Evolutionary conservation across 2,797 vertebrate genomes (phyloP).

Genomic region (Argyrosomus regius): DNA sequence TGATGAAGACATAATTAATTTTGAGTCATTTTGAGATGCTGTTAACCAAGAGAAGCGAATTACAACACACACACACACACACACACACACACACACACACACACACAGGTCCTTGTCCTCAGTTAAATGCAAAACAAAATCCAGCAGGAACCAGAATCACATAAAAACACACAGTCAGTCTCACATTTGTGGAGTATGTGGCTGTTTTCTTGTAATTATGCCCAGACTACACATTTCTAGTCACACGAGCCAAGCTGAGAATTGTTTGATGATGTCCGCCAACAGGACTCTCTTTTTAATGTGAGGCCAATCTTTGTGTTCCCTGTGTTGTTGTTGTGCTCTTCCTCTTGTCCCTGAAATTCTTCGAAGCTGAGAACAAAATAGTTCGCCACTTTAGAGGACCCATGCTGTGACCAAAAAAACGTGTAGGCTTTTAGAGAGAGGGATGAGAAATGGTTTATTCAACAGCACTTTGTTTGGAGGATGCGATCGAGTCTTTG

Average conservation of each 20-base stretch:
- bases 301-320: slow-evolving; percentile 13
- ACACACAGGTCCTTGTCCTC: not conserved
- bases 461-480: not conserved
- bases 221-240: not conserved
- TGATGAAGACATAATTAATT: no score
- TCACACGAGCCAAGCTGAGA: slow-evolving; percentile 29
- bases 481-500: not conserved
- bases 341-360: slow-evolving; percentile 6
- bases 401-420: slow-evolving; percentile 17
- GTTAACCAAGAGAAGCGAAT: no score
- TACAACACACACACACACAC: not conserved
- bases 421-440: slow-evolving; percentile 9
- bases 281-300: not conserved
- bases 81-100: slow-evolving; percentile 6
- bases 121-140: not conserved
- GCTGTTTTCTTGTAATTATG: slow-evolving; percentile 11
- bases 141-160: not conserved
- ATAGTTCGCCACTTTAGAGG: not conserved
- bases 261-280: slow-evolving; percentile 9
- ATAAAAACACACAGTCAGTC: not conserved
- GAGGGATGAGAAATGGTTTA: not conserved
- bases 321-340: not conserved
- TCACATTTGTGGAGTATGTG: not conserved
- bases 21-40: no score
- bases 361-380: slow-evolving; percentile 18